Conservation (phyloP, 2,113 vertebrate genomes). For the Phoenicopterus ruber region DNA sequence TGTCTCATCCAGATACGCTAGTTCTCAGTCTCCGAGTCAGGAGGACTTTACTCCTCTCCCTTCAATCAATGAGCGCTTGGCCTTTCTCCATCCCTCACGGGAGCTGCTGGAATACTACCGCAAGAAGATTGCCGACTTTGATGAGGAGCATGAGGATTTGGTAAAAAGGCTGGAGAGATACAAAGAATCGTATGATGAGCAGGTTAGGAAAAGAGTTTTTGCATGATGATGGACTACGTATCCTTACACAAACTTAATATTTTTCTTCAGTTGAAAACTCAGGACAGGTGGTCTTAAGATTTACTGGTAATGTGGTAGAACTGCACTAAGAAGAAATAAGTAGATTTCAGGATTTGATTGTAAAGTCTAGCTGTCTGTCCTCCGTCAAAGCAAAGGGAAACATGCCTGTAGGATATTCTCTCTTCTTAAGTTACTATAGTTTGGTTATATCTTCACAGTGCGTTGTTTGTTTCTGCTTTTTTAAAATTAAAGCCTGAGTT, state of each 20-base stretch:
- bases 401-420: neutral
- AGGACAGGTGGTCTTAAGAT: neutral
- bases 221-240: fast-evolving
- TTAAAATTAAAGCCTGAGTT: neutral
- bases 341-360: neutral
- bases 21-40: neutral
- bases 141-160: constrained; percentile 88
- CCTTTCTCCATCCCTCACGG: constrained; percentile 81
- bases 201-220: constrained; percentile 70
- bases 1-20: neutral
- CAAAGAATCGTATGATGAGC: constrained; percentile 79
- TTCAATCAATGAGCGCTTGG: constrained; percentile 82
- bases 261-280: neutral
- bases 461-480: neutral
- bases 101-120: constrained; percentile 93
- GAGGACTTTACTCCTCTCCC: constrained; percentile 79
- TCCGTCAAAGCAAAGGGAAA: neutral
- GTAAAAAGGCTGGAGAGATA: constrained; percentile 85
- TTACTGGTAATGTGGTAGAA: neutral
- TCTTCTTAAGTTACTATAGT: neutral
- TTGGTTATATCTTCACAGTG: neutral
- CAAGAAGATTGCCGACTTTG: constrained; percentile 86
- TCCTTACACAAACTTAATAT: neutral
- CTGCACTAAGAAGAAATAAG: neutral
- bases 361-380: neutral